These are phyloP conservation scores for Netta rufina DNA, from an alignment of 2,797 vertebrate species.

Conservation along the genomic window DNA sequence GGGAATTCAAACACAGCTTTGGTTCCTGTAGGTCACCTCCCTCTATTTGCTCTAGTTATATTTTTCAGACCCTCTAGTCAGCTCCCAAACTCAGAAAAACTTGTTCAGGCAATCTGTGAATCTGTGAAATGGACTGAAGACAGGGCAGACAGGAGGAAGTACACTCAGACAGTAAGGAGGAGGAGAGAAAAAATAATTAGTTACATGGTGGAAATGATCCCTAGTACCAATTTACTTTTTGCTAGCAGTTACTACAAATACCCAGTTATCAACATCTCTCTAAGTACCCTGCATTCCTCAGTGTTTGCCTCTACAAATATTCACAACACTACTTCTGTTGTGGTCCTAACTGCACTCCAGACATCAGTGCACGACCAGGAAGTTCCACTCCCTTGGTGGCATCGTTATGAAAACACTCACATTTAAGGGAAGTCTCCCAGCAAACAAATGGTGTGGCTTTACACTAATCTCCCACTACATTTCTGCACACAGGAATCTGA, in stretches of 20 bases:
- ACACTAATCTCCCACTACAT: neutral
- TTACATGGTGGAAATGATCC: neutral
- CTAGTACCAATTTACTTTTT: neutral
- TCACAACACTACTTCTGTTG: neutral
- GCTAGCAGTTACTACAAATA: neutral
- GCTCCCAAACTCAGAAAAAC: neutral
- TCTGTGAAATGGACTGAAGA: neutral
- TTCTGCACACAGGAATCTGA: neutral
- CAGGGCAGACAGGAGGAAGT: neutral
- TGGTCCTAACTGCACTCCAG: neutral
- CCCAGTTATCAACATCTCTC: neutral
- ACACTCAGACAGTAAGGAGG: neutral
- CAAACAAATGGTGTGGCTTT: neutral
- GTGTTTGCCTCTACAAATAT: neutral
- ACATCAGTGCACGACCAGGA: neutral
- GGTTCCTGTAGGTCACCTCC: neutral
- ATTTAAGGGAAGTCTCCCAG: neutral
- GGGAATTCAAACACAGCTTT: neutral
- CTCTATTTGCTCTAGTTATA: neutral
- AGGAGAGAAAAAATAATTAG: neutral
- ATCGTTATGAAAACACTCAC: neutral
- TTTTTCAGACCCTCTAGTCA: neutral
- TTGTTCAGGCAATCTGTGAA: neutral
- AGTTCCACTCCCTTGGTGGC: neutral
- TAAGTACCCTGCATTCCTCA: neutral